Evolutionary conservation across 1,140 invertebrate genomes (phyloP).

Genomic region (Drosophila mojavensis): DNA sequence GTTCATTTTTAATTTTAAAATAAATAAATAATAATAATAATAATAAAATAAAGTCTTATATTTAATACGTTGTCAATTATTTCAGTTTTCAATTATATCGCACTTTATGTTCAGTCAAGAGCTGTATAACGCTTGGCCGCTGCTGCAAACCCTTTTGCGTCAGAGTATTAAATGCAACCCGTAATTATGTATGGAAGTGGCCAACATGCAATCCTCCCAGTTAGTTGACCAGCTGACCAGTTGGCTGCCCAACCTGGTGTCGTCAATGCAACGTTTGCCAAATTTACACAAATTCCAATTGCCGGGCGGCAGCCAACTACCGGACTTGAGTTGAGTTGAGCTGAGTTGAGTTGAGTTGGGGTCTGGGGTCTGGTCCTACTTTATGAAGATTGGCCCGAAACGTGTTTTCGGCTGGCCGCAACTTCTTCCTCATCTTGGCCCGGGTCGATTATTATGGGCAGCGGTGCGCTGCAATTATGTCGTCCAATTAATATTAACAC

Average conservation of each 20-base stretch:
- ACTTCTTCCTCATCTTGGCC: conserved; percentile 22
- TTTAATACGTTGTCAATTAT: no score
- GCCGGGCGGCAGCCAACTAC: conserved; percentile 23
- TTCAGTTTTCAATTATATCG: no score
- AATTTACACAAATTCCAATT: conserved; percentile 75
- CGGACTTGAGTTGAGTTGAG: conserved; percentile 32
- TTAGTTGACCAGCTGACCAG: conserved; percentile 13
- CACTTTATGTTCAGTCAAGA: no score
- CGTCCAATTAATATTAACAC: conserved; percentile 84
- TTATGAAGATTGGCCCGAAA: conserved; percentile 65
- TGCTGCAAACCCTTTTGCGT: not conserved
- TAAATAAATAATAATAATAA: no score
- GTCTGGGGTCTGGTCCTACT: conserved; percentile 12
- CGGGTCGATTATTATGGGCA: conserved; percentile 77
- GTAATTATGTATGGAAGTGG: conserved; percentile 61
- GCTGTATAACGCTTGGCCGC: not conserved
- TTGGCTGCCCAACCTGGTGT: conserved; percentile 31
- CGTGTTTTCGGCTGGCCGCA: conserved; percentile 23
- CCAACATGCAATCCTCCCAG: conserved; percentile 37
- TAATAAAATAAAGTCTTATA: no score
- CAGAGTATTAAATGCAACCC: conserved; percentile 45
- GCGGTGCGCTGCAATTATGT: conserved; percentile 81
- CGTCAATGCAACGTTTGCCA: conserved; percentile 58
- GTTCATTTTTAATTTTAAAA: no score
- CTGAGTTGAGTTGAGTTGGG: conserved; percentile 30